Evolutionary conservation across 2,888 invertebrate species (phyloP), one percentile per base, ranked within the genome.

Genomic region (Hipparchia sbordonii): DNA sequence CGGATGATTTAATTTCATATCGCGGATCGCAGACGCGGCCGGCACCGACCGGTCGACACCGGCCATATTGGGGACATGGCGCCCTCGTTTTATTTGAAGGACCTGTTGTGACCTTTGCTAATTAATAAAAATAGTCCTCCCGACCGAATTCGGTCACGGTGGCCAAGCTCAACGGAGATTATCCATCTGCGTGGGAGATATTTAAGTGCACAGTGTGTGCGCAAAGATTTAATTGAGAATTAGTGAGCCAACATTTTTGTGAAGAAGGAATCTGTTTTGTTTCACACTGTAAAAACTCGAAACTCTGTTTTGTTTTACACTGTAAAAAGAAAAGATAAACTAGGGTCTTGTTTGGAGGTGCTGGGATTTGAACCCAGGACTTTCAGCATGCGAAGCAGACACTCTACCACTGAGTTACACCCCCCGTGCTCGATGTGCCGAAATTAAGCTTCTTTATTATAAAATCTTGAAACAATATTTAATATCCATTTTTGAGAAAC

Each of bases 341-440:
- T 54, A 2, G 5, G 5, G 3, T n/a, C 1, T 4, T 0, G 0
- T 54, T n/a, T 95, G 95, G 95, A 95, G 95, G 91, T 94, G 94
- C 94, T 94, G 95, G 95, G 95, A 94, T 94, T 95, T 94, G 95
- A 95, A 95, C 95, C 95, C 95, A 94, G 94, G 95, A 94, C 95
- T 95, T 95, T 95, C 94, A 94, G 95, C 95, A 95, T 95, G 95
- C 95, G 94, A 95, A 95, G 95, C 95, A 95, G 94, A 95, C 95
- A 95, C 95, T 95, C 91, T 92, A 92, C 92, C 92, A 91, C 92
- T 93, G 91, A 92, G 92, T 92, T 92, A 92, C 92, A 92, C 87
- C 92, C 92, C 92, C 92, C 12, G 45, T 8, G 9, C 9, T 5
- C 4, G 2, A 7, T 2, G 8, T 33, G 7, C 0, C 52, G 45